Conservation (phyloP, 2,113 vertebrate genomes). For the Ciconia maguari region DNA sequence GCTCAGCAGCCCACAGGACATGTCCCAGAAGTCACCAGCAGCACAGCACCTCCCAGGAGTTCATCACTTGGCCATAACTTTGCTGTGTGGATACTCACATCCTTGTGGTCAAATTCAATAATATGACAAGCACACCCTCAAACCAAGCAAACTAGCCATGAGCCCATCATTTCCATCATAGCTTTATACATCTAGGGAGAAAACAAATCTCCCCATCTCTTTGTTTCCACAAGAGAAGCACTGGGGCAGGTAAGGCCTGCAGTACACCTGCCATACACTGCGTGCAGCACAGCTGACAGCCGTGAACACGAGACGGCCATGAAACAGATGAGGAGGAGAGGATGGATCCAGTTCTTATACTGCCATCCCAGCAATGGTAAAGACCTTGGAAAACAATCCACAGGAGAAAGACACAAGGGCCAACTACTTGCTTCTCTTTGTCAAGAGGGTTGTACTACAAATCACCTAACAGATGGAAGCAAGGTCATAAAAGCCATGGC, state of each 20-base stretch:
- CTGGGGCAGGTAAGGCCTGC: neutral
- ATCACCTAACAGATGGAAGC: neutral
- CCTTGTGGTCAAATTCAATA: neutral
- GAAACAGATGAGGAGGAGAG: neutral
- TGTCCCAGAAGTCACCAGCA: neutral
- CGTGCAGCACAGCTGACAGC: neutral
- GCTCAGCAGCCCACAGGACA: neutral
- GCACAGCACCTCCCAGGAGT: neutral
- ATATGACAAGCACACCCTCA: neutral
- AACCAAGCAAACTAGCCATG: neutral
- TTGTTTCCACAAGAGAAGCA: neutral
- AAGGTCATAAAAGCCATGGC: neutral
- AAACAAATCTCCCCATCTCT: neutral
- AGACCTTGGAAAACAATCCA: neutral
- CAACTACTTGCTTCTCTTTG: neutral
- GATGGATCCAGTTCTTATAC: neutral
- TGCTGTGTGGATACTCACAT: neutral
- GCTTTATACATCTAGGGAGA: neutral
- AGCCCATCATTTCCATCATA: neutral
- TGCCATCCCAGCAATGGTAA: neutral
- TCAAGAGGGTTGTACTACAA: neutral
- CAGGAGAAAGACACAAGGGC: neutral
- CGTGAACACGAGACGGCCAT: accelerated
- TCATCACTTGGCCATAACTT: neutral
- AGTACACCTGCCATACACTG: accelerated